Evolutionary conservation across 1,140 invertebrate genomes (phyloP).

Genomic region (Rhopalosiphum maidis): DNA sequence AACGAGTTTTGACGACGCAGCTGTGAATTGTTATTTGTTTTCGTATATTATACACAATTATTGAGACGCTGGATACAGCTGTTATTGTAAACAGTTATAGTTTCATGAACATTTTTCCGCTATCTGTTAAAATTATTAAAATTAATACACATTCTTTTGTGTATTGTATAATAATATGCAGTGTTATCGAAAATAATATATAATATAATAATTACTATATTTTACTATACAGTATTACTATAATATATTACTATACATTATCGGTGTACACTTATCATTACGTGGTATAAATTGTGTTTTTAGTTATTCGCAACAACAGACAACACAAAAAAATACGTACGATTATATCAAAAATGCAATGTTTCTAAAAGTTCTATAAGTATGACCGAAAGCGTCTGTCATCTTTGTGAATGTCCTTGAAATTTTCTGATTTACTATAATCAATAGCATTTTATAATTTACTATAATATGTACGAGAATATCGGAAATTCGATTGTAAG

Average conservation of each 20-base stretch:
- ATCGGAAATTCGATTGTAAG: no score
- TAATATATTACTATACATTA: background rate
- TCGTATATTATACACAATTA: no score
- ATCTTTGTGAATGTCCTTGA: no score
- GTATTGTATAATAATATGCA: background rate
- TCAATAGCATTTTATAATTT: background rate
- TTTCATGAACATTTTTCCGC: background rate
- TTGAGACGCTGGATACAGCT: background rate
- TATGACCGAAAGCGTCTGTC: background rate
- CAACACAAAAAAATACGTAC: background rate
- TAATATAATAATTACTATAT: background rate
- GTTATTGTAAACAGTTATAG: background rate
- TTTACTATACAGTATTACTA: background rate
- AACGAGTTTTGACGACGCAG: no score
- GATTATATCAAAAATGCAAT: background rate
- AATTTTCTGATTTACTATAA: background rate
- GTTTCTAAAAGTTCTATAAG: background rate
- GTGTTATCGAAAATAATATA: background rate
- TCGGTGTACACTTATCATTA: background rate
- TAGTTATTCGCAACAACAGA: background rate
- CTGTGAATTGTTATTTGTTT: no score
- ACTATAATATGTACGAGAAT: background rate
- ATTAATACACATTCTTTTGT: background rate
- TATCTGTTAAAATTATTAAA: background rate
- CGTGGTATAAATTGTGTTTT: background rate